phyloP scores from a whole-genome alignment of 1,140 invertebrate species.

The Neotoxoptera formosana region DNA sequence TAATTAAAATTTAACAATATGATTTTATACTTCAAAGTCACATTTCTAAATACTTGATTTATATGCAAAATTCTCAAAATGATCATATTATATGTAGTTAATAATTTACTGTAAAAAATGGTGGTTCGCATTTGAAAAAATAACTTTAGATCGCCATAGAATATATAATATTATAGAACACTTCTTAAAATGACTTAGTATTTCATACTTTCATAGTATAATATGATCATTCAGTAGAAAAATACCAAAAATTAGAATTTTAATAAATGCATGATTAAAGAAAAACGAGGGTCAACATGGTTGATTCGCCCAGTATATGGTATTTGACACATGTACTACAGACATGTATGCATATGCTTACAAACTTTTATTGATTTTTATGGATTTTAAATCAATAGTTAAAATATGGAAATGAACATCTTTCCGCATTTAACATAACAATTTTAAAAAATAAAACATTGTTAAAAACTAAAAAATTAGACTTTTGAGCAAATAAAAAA shows the following conservation, averaged over 20 bases:
- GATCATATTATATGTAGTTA: not conserved
- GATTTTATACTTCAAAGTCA: not conserved
- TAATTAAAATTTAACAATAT: too few species aligned
- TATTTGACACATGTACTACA: not conserved
- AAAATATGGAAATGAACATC: slow-evolving; percentile 36
- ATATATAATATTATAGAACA: too few species aligned
- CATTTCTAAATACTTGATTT: too few species aligned
- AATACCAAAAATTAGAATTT: too few species aligned
- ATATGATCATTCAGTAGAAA: too few species aligned
- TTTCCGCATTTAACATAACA: not conserved
- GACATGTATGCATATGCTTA: not conserved
- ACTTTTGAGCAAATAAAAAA: not conserved
- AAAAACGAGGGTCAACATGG: too few species aligned
- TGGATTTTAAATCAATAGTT: slow-evolving; percentile 35
- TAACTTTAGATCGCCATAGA: not conserved
- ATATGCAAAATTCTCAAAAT: too few species aligned
- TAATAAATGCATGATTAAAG: not conserved
- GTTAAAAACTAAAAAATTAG: slow-evolving; percentile 23
- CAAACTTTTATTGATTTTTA: slow-evolving; percentile 35
- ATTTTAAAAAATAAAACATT: slow-evolving; percentile 26
- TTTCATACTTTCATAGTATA: too few species aligned
- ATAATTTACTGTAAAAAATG: not conserved
- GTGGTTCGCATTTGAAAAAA: not conserved
- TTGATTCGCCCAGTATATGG: not conserved
- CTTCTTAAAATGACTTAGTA: too few species aligned